These are phyloP conservation scores for Nannobrachium achirus DNA, from an alignment of 2,113 vertebrate genomes.

Conservation along the genomic window DNA sequence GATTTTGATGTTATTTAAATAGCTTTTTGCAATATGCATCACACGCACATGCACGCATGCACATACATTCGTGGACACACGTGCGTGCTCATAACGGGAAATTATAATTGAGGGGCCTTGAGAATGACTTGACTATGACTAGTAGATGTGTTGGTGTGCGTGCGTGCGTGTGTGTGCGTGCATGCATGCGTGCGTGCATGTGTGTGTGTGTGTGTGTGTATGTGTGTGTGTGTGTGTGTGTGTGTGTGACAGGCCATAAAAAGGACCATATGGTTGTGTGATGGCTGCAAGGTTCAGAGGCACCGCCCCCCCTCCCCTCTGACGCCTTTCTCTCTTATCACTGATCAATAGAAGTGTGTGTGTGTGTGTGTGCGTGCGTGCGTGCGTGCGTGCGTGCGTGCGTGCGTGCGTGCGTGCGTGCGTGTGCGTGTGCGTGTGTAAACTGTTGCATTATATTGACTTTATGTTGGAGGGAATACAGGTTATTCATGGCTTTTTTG, in stretches of 20 bases:
- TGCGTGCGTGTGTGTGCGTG: conserved; percentile 36
- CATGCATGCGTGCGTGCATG: conserved; percentile 43
- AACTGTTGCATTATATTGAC: conserved; percentile 74
- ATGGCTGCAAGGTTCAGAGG: conserved; percentile 79
- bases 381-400: conserved; percentile 50
- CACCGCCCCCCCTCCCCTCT: conserved; percentile 53
- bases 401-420: conserved; percentile 52
- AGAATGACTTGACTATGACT: too few relatives aligned
- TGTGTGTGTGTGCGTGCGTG: conserved; percentile 76
- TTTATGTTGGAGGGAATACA: conserved; percentile 65
- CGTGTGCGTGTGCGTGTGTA: conserved; percentile 80
- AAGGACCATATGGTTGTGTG: conserved; percentile 24
- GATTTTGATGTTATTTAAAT: too few relatives aligned
- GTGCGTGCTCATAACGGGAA: conserved; percentile 53
- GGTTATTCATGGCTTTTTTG: too few relatives aligned
- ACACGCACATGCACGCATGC: conserved; percentile 16
- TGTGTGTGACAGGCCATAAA: neutral
- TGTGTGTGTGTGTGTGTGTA: conserved; percentile 26
- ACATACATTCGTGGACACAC: conserved; percentile 41
- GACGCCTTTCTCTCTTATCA: conserved; percentile 80
- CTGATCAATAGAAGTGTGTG: conserved; percentile 62
- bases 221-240: conserved; percentile 53
- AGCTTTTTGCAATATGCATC: too few relatives aligned
- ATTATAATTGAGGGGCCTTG: conserved; percentile 35
- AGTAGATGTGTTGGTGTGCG: neutral